Evolutionary conservation across 2,888 invertebrate species (phyloP).

Genomic region (Torymus tubicola): DNA sequence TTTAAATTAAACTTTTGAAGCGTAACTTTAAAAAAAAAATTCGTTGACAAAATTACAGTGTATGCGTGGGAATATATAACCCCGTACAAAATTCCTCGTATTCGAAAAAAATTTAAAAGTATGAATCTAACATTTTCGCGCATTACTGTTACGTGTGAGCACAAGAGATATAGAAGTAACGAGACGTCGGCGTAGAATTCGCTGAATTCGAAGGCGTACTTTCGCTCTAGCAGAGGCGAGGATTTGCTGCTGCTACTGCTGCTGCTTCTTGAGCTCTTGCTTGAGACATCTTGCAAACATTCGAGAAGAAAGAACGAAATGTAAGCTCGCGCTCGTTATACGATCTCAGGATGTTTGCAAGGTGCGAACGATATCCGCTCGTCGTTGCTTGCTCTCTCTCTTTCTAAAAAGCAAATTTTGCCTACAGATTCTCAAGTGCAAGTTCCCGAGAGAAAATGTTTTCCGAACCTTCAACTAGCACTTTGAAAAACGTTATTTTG

Average conservation of each 20-base stretch:
- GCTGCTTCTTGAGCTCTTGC: constrained; percentile 6
- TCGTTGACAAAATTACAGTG: too few species aligned
- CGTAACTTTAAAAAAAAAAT: too few species aligned
- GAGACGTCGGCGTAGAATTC: constrained; percentile 2
- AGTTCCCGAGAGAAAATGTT: too few species aligned
- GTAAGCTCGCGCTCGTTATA: constrained; percentile 29
- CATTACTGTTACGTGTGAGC: background rate
- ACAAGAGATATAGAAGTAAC: background rate
- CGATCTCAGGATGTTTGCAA: constrained; percentile 49
- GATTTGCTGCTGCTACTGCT: constrained; percentile 10
- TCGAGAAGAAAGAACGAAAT: constrained; percentile 20
- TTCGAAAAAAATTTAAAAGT: background rate
- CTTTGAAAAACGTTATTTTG: too few species aligned
- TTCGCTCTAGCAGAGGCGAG: background rate
- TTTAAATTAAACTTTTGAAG: too few species aligned
- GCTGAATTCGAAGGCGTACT: constrained; percentile 38
- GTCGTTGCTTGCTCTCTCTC: background rate
- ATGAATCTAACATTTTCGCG: background rate
- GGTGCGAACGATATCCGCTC: constrained; percentile 24
- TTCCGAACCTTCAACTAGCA: too few species aligned
- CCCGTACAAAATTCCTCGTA: too few species aligned
- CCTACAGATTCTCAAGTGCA: too few species aligned
- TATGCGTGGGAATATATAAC: too few species aligned
- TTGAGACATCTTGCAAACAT: constrained; percentile 46
- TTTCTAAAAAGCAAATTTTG: too few species aligned